phyloP scores from a whole-genome alignment of 2,797 vertebrate genomes.

The Lepidocolaptes lacrymiger region DNA sequence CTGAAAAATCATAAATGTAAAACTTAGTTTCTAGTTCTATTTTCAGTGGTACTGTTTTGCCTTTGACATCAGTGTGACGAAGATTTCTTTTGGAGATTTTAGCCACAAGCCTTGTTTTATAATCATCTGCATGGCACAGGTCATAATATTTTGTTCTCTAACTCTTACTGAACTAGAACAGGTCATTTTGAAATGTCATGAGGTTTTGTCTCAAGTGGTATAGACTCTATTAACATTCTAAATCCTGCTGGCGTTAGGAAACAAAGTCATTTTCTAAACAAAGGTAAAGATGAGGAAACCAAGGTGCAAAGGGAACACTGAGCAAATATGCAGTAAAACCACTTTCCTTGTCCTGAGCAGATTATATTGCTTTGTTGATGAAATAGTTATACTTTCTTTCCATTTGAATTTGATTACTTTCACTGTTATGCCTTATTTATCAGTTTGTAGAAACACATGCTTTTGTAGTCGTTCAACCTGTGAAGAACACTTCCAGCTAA shows the following conservation, averaged over 20 bases:
- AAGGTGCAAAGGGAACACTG: background rate
- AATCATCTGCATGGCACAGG: background rate
- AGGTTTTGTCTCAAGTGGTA: background rate
- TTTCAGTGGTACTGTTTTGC: background rate
- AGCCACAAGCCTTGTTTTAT: background rate
- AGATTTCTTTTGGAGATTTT: background rate
- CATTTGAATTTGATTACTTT: background rate
- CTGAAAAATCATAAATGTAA: background rate
- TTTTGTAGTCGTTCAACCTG: background rate
- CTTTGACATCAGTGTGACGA: background rate
- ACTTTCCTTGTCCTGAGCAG: background rate
- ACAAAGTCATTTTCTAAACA: background rate
- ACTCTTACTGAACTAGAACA: background rate
- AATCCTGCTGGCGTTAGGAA: background rate
- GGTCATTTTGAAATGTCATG: background rate
- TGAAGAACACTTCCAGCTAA: background rate
- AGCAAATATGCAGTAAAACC: background rate
- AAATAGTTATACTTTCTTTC: background rate
- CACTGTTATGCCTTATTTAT: background rate
- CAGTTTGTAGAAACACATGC: background rate
- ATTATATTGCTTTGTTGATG: background rate
- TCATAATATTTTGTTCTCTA: background rate
- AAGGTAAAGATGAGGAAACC: background rate
- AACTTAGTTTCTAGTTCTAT: background rate
- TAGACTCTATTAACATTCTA: background rate